Percentiles rank a stretch among this genome's conserved stretches.
These are phyloP conservation scores for Pseudomyrmex cubaensis DNA, from an alignment of 1,140 invertebrate species.

Conservation along the genomic window DNA sequence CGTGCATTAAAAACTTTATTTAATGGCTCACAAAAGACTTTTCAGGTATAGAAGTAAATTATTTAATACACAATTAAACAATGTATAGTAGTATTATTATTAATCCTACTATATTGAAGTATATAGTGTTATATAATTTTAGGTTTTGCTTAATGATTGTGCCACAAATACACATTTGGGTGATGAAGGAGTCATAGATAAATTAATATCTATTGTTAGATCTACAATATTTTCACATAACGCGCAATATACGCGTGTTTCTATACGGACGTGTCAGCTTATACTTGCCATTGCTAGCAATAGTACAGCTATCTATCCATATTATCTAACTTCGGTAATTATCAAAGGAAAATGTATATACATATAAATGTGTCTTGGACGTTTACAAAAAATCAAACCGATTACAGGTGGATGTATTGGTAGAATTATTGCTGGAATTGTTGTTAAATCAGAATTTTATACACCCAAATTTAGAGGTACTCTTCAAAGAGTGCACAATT, in stretches of 20 bases:
- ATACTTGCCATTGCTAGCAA: conserved; percentile 83
- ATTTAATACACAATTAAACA: neutral
- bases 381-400: neutral
- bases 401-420: conserved; percentile 82
- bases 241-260: conserved; percentile 83
- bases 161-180: conserved; percentile 80
- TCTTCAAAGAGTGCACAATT: conserved; percentile 82
- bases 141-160: conserved; percentile 84
- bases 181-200: conserved; percentile 82
- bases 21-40: conserved; percentile 84
- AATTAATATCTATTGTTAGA: conserved; percentile 82
- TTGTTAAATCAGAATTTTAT: conserved; percentile 82
- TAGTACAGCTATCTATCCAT: conserved; percentile 81
- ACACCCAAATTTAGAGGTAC: conserved; percentile 80
- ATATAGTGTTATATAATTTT: conserved; percentile 12
- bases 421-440: conserved; percentile 81
- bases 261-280: conserved; percentile 83
- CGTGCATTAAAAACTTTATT: conserved; percentile 83
- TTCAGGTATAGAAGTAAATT: conserved; percentile 76
- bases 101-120: neutral
- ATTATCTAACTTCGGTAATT: conserved; percentile 80
- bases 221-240: conserved; percentile 84
- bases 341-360: conserved; percentile 17
- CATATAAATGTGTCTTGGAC: neutral
- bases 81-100: neutral